Evolutionary conservation across 2,113 vertebrate species (phyloP), one percentile per base, ranked within the genome.

Genomic region (Lepus timidus): DNA sequence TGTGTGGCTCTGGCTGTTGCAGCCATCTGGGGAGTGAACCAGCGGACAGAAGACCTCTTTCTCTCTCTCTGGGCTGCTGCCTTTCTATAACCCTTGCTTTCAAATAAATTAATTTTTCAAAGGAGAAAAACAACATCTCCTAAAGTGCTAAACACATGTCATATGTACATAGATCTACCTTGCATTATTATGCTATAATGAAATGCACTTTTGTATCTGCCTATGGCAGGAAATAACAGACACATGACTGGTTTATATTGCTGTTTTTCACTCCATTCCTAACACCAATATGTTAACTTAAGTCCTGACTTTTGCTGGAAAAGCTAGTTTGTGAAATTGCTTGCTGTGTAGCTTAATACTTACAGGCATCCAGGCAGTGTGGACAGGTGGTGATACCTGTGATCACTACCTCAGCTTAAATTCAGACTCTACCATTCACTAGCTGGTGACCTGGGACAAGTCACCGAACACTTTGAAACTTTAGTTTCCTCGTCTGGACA

Each of bases 401-500:
- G 4, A 22, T 1, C 25, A 19, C 51, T 65, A 20, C 20, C 31
- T 87, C 44, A 20, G 6, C 70, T 39, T 89, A 44, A 80, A 86
- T 80, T 51, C 23, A 58, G 36, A 20, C 29, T 27, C 33, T 84
- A 51, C 27, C 25, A 12, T 14, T 71, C 55, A 31, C 17, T n/a
- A 74, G 19, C n/a, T 33, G 17, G 49, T 51, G 8, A 85, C 9
- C 7, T 76, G 31, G 4, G 44, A 4, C 5, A 55, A 81, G 8
- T 36, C 64, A 39, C 14, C 6, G 9, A 86, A 29, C 14, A 80
- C n/a, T 51, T 86, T 64, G 7, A 58, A 78, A 88, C 61, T 31
- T 73, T 68, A 61, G n/a, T 62, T 79, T 93, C 52, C 58, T 93
- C 58, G 33, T 55, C 49, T 91, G 25, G 17, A 89, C 64, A 65